Percentiles rank a stretch among this genome's conserved stretches.
phyloP scores from a whole-genome alignment of 2,888 invertebrate species.

The Scaptomyza caliginosa region DNA sequence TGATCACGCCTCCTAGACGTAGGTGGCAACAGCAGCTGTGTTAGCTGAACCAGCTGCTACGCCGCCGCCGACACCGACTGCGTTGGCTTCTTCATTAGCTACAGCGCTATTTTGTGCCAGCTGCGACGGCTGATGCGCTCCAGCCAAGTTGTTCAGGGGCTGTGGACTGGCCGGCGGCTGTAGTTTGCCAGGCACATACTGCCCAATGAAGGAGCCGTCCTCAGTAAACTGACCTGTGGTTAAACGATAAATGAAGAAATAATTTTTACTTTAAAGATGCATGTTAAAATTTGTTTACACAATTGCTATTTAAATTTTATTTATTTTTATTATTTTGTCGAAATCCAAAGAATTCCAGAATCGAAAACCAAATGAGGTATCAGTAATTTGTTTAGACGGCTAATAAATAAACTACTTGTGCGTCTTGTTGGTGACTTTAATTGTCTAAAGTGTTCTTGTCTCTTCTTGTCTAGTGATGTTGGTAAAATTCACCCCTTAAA shows the following conservation, averaged over 20 bases:
- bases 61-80: conserved; percentile 15
- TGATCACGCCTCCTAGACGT: conserved; percentile 85
- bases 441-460: too few relatives aligned
- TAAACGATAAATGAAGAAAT: not conserved
- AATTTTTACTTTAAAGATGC: not conserved
- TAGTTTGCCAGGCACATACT: conserved; percentile 94
- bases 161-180: conserved; percentile 86
- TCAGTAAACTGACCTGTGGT: conserved; percentile 92
- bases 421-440: too few relatives aligned
- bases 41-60: conserved; percentile 41
- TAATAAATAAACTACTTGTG: too few relatives aligned
- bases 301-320: too few relatives aligned
- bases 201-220: conserved; percentile 98
- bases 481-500: too few relatives aligned
- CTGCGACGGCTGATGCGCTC: conserved; percentile 80
- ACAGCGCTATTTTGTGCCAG: conserved; percentile 4
- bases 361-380: too few relatives aligned
- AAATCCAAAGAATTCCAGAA: too few relatives aligned
- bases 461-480: too few relatives aligned
- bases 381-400: too few relatives aligned
- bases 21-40: conserved; percentile 86
- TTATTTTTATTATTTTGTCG: conserved; percentile 30
- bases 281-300: not conserved
- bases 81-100: conserved; percentile 11
- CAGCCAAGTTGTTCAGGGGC: conserved; percentile 72